Evolutionary conservation across 2,797 vertebrate genomes (phyloP).

Genomic region (Telmatherina bonti): DNA sequence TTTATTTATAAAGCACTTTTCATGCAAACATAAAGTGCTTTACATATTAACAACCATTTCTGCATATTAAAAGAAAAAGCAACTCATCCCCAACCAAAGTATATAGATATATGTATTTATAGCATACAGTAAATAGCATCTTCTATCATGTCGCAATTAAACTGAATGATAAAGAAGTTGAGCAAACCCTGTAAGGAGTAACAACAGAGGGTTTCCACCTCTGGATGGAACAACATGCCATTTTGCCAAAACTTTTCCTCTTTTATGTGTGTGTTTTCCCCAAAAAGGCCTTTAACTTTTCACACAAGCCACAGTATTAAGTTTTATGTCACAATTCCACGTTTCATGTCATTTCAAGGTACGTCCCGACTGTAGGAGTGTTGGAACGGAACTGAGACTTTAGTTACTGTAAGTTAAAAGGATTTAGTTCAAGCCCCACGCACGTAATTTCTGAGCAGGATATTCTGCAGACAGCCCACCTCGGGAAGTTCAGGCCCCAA

Average conservation of each 20-base stretch:
- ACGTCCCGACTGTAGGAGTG: conserved; percentile 51
- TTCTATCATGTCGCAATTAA: not conserved
- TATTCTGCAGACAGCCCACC: conserved; percentile 46
- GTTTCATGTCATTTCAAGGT: conserved; percentile 37
- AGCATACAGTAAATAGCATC: not conserved
- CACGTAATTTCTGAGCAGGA: conserved; percentile 56
- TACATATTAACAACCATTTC: no score
- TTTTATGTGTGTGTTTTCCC: not conserved
- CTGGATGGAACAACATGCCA: not conserved
- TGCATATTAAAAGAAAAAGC: no score
- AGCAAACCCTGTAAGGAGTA: not conserved
- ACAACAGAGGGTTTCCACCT: not conserved
- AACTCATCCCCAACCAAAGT: no score
- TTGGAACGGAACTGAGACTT: conserved; percentile 58
- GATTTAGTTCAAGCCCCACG: conserved; percentile 52
- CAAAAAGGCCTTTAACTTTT: not conserved
- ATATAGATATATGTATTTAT: no score
- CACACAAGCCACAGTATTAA: conserved; percentile 7
- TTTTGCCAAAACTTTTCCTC: not conserved
- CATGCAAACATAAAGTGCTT: no score
- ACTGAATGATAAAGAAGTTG: not conserved
- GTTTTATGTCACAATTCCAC: conserved; percentile 19
- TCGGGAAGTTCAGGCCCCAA: conserved; percentile 1
- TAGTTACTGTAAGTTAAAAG: conserved; percentile 47
- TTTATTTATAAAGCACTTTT: no score